phyloP scores from a whole-genome alignment of 2,797 vertebrate species.

The Melanotaenia nigrans region DNA sequence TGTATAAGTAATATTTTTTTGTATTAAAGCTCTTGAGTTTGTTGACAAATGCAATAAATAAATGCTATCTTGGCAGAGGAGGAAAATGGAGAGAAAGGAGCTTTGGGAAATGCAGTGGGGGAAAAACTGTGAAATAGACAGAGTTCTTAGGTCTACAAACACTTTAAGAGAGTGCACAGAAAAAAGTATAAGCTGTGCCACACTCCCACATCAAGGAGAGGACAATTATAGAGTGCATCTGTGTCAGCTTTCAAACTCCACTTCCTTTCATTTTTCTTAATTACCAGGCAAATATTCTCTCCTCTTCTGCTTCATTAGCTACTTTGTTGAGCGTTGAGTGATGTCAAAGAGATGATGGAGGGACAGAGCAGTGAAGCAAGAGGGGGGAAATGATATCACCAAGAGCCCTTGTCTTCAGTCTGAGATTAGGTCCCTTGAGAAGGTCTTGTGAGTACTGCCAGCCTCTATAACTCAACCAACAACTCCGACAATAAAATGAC shows the following conservation, averaged over 20 bases:
- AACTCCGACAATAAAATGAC: conserved; percentile 70
- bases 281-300: conserved; percentile 80
- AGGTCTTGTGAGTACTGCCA: conserved; percentile 54
- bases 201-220: conserved; percentile 67
- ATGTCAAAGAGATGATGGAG: conserved; percentile 82
- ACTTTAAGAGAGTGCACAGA: conserved; percentile 27
- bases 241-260: conserved; percentile 76
- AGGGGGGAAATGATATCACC: conserved; percentile 61
- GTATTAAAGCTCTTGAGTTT: not conserved
- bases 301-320: conserved; percentile 83
- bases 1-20: not conserved
- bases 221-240: conserved; percentile 78
- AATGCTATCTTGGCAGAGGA: conserved; percentile 20
- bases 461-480: conserved; percentile 67
- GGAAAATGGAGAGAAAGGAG: conserved; percentile 8
- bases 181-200: conserved; percentile 57
- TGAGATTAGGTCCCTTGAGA: conserved; percentile 67
- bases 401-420: conserved; percentile 64
- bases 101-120: conserved; percentile 9
- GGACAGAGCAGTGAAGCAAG: conserved; percentile 71
- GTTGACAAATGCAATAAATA: conserved; percentile 30
- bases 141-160: conserved; percentile 29
- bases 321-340: conserved; percentile 83
- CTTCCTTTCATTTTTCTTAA: conserved; percentile 86
- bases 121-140: conserved; percentile 12